Evolutionary conservation across 1,140 invertebrate species (phyloP), one percentile per base, ranked within the genome.

Genomic region (Lysiphlebus fabarum): DNA sequence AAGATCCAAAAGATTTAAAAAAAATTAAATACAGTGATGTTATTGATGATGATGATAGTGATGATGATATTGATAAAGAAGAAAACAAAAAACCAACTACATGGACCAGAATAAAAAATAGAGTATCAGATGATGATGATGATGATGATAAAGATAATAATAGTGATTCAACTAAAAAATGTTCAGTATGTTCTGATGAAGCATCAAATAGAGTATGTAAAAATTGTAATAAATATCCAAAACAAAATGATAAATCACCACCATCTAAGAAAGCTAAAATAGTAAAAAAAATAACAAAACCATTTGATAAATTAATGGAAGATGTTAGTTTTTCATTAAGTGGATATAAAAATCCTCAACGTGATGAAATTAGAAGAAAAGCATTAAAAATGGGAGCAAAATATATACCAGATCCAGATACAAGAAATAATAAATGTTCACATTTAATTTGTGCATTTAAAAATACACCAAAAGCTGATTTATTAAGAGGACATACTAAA

Each of bases 381-480:
- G 77, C 76, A 11, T 40, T 80, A 7, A 56, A 69, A 60, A 80
- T 80, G 78, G 78, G 78, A 5, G 77, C 72, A 5, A 74, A 64
- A 59, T 79, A 80, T 49, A 60, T 77, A 44, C 70, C 68, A 10
- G 57, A 80, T 70, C 77, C 78, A 17, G 72, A 79, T 56, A 71
- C 66, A 6, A 73, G 67, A 6, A 72, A 70, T 56, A 74, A 74
- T 45, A 68, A 61, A 53, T 78, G 77, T 33, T 75, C 72, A 43
- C 71, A 79, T 67, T 68, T 80, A 11, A 72, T 79, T 11, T 79
- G 77, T 68, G 75, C 76, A 43, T 79, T 79, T 56, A 73, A 70
- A 63, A 80, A 80, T 59, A 79, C 78, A 43, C 78, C 78, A 10
- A 80, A 80, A 45, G 70, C 59, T 51, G 68, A 75, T 10, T 69